Percentiles rank a stretch among this genome's conserved stretches.
phyloP scores from a whole-genome alignment of 2,113 vertebrate species.

The Brachirus orientalis region DNA sequence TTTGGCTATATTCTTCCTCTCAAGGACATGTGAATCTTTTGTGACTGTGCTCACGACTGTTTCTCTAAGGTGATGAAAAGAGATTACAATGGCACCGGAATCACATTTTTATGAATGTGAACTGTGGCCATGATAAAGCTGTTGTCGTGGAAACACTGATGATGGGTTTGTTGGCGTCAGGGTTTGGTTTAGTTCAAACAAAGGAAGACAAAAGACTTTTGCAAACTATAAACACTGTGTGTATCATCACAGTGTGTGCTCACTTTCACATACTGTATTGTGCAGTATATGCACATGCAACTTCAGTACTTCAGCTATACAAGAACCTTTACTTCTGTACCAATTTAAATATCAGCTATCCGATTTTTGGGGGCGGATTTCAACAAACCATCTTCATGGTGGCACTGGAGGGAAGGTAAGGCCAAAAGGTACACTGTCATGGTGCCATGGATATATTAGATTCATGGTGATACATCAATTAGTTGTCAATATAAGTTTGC shows the following conservation, averaged over 20 bases:
- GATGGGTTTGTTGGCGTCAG: conserved; percentile 76
- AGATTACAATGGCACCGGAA: conserved; percentile 61
- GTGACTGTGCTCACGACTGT: conserved; percentile 39
- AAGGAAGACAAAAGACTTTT: conserved; percentile 55
- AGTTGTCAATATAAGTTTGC: neutral
- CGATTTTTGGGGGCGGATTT: neutral
- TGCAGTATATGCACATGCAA: neutral
- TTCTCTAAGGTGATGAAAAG: conserved; percentile 64
- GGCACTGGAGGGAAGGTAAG: no score
- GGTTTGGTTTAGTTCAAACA: conserved; percentile 58
- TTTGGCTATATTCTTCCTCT: conserved; percentile 56
- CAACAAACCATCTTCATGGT: no score
- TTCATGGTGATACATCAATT: neutral
- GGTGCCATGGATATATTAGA: neutral
- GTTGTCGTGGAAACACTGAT: conserved; percentile 73
- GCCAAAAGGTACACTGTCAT: no score
- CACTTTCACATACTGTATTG: neutral
- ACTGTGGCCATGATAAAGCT: conserved; percentile 61
- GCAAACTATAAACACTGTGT: conserved; percentile 31
- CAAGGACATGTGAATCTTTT: conserved; percentile 68
- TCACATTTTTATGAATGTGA: conserved; percentile 66
- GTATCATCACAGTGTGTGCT: conserved; percentile 9
- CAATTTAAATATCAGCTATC: neutral
- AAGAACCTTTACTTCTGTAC: no score
- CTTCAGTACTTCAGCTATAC: no score